Evolutionary conservation across 2,113 vertebrate genomes (phyloP).

Genomic region (Chamaetylas fuelleborni): DNA sequence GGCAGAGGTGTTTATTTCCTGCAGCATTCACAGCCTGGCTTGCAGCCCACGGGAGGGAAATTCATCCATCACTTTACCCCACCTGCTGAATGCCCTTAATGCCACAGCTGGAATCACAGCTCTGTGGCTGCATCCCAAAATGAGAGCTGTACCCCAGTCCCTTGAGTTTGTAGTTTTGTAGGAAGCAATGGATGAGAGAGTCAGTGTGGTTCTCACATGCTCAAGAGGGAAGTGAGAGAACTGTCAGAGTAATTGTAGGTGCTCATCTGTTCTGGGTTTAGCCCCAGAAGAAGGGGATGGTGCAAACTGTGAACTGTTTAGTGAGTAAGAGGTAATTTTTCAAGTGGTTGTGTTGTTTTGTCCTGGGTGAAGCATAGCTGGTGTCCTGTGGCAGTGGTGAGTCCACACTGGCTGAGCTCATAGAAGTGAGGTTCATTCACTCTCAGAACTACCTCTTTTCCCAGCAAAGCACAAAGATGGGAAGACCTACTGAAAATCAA

Average conservation of each 20-base stretch:
- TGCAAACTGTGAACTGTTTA: background rate
- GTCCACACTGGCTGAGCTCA: background rate
- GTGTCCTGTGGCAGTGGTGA: background rate
- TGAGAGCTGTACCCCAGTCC: accelerated
- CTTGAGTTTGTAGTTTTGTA: background rate
- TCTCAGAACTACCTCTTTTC: conserved; percentile 72
- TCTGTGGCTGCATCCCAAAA: background rate
- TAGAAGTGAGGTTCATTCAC: background rate
- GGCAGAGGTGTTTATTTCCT: background rate
- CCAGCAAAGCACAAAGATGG: conserved; percentile 71
- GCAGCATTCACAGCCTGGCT: background rate
- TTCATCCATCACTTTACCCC: background rate
- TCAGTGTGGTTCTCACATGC: accelerated
- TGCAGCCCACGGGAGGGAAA: background rate
- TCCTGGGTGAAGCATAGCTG: background rate
- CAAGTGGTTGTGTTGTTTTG: background rate
- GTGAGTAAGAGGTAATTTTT: conserved; percentile 22
- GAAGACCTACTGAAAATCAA: conserved; percentile 29
- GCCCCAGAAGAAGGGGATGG: background rate
- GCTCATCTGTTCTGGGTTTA: background rate
- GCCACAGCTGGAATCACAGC: background rate
- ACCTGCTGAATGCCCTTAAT: background rate
- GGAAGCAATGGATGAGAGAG: background rate
- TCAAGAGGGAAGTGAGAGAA: background rate
- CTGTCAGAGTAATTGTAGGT: background rate